Evolutionary conservation across 2,797 vertebrate genomes (phyloP).

Genomic region (Adelosebastes latens): DNA sequence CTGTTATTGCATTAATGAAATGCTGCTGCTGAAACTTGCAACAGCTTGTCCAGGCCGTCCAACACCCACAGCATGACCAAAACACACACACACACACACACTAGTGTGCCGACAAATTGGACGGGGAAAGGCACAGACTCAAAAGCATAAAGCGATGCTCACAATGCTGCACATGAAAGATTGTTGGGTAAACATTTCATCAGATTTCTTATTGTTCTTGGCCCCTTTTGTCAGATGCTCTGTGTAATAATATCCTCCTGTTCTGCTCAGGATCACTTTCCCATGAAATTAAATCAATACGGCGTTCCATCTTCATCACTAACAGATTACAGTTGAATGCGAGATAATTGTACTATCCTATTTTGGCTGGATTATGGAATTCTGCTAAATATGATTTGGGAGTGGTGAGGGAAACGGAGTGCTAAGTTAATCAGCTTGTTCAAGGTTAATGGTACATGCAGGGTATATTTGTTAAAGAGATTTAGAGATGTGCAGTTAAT

Average conservation of each 20-base stretch:
- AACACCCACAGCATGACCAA: not conserved
- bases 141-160: not conserved
- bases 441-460: conserved; percentile 75
- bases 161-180: not conserved
- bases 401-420: conserved; percentile 13
- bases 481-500: conserved; percentile 70
- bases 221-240: not conserved
- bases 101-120: not conserved
- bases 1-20: not conserved
- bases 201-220: conserved; percentile 12
- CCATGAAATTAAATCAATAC: conserved; percentile 60
- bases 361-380: conserved; percentile 54
- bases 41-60: not conserved
- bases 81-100: not conserved
- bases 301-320: conserved; percentile 39
- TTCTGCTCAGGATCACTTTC: conserved; percentile 37
- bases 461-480: conserved; percentile 64
- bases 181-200: conserved; percentile 30
- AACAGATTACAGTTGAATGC: conserved; percentile 42
- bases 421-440: conserved; percentile 67
- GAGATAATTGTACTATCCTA: conserved; percentile 25
- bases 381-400: conserved; percentile 63
- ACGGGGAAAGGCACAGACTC: not conserved
- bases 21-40: not conserved
- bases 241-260: conserved; percentile 1